Conservation (phyloP, 1,140 invertebrate species). For the Choristoneura fumiferana region DNA sequence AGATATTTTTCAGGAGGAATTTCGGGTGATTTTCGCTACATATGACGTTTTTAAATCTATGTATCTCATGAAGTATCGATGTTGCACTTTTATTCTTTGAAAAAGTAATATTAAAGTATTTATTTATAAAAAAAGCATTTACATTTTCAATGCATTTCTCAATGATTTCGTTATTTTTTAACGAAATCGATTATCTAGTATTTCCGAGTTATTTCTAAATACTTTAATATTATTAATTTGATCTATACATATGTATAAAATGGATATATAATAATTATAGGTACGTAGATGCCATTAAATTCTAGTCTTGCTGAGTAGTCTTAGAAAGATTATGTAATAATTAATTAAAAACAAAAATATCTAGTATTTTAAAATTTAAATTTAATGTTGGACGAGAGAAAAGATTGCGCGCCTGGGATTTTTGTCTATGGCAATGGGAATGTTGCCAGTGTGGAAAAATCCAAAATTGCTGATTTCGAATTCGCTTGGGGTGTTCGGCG, state of each 20-base stretch:
- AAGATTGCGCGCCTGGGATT: constrained; percentile 22
- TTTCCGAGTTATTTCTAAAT: constrained; percentile 2
- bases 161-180: neutral
- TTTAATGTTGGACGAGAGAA: constrained; percentile 32
- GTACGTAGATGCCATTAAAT: constrained; percentile 61
- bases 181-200: neutral
- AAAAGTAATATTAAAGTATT: constrained; percentile 11
- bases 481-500: neutral
- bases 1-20: constrained; percentile 6
- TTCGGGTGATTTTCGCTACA: neutral
- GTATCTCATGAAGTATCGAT: constrained; percentile 14
- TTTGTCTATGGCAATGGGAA: neutral
- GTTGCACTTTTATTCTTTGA: constrained; percentile 18
- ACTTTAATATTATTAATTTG: constrained; percentile 18
- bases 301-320: constrained; percentile 65
- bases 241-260: constrained; percentile 20
- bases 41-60: neutral
- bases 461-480: neutral
- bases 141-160: constrained; percentile 1
- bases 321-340: constrained; percentile 53
- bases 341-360: constrained; percentile 42
- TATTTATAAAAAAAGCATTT: constrained; percentile 1
- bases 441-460: neutral
- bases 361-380: constrained; percentile 45
- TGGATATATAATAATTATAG: constrained; percentile 21